Evolutionary conservation across 1,140 invertebrate genomes (phyloP), one percentile per base, ranked within the genome.

Genomic region (Ceratosolen fusciceps): DNA sequence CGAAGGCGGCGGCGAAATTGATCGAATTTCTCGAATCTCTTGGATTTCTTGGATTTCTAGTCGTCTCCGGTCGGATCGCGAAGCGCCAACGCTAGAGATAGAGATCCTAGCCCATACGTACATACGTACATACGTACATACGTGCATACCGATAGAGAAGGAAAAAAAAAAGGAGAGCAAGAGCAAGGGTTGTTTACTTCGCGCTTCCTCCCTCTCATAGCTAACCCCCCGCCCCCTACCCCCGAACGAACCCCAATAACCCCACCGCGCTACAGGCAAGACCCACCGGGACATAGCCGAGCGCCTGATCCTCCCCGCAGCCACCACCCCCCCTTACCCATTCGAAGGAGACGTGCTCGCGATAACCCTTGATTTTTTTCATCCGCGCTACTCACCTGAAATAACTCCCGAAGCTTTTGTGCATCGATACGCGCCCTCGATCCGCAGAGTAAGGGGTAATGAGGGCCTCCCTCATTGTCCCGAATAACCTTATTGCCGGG

Each of bases 1-100:
- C 26, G n/a, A 1, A 5, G 65, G 31, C 47, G 43, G 49, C 52
- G 16, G 34, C 43, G 29, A 70, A 81, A 86, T 85, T 84, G 85
- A 86, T 85, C 83, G 84, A 82, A 85, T 86, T 86, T 86, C 77
- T 85, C 82, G 81, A 84, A 86, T 85, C n/a, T n/a, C n/a, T 85
- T 83, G 84, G 81, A 85, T 86, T 86, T 86, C 77, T 85, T 81
- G 81, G 84, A 86, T 85, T 84, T 84, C 84, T 82, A 82, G 79
- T 78, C 70, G 68, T 58, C 77, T 72, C 70, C 39, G 54, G 60
- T 73, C 68, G 77, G 56, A 73, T 73, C 37, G 68, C 77, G 54
- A 14, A 14, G 21, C 37, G 58, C 73, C 37, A 67, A 26, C n/a
- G n/a, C n/a, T n/a, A 12, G 26, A 14, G 37, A 43, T 1, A 39